Evolutionary conservation across 1,140 invertebrate genomes (phyloP), one percentile per base, ranked within the genome.

Genomic region (Brachionus plicatilis): DNA sequence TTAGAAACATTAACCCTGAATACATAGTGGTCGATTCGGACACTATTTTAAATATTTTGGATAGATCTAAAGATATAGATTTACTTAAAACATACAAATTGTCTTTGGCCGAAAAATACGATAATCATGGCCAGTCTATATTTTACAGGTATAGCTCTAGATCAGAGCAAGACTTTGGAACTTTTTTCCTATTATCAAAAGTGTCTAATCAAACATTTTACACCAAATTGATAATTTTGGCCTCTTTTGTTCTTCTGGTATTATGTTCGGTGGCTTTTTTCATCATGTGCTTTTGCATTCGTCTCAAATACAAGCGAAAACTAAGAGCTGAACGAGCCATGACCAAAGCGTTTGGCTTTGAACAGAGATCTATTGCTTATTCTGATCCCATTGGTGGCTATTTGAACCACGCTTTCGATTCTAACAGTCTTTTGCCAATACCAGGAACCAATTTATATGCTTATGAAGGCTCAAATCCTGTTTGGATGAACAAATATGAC

Each of bases 401-500:
- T 17, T 27, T 82, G 37, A 82, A 82, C 41, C 65, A 60, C 41
- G 79, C 50, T 6, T 82, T 82, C 41, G 79, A 82, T 65, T 82
- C 79, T 2, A 82, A 82, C 12, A 82, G 29, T 65, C 43, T 82
- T 24, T 43, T 82, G 41, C 79, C 79, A n/a, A 82, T 82, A 45
- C 79, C 79, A 9, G 79, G 79, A 29, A 82, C 79, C 5, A 82
- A 82, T 82, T 27, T 82, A 20, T 82, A 82, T 27, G 50, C 79
- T 3, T 82, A 65, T 66, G 79, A 82, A 45, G 79, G 79, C 7
- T 82, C 79, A 41, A 82, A 82, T 60, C 79, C 79, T 4, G 60
- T 82, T 3, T 82, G 79, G 79, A 12, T 82, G 33, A 82, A 82
- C 56, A 82, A 82, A 29, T 82, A 82, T 47, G 79, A 82, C 17